These are phyloP conservation scores for Sarcophaga peregrina DNA, from an alignment of 1,140 invertebrate species.

Conservation along the genomic window DNA sequence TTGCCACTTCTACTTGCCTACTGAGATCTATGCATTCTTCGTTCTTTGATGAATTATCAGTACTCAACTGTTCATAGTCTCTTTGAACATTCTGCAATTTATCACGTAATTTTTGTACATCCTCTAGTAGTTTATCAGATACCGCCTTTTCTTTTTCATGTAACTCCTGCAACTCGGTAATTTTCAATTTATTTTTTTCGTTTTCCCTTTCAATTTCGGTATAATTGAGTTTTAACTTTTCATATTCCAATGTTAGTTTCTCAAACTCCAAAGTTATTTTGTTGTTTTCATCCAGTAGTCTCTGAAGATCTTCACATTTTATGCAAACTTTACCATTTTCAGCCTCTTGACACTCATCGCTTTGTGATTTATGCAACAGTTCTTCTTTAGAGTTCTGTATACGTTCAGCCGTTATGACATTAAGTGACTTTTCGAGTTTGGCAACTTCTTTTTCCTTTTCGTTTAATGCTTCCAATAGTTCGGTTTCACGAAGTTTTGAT, in stretches of 20 bases:
- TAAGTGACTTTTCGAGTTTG: conserved; percentile 46
- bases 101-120: conserved; percentile 46
- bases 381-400: conserved; percentile 52
- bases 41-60: conserved; percentile 46
- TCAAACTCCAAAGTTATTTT: conserved; percentile 40
- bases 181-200: neutral
- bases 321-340: conserved; percentile 46
- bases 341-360: neutral
- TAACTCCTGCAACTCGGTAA: conserved; percentile 20
- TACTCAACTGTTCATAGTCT: conserved; percentile 45
- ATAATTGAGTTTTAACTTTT: conserved; percentile 34
- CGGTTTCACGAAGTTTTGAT: conserved; percentile 56
- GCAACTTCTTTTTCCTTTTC: conserved; percentile 53
- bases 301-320: conserved; percentile 53
- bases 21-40: conserved; percentile 48
- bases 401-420: conserved; percentile 44
- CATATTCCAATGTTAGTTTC: conserved; percentile 34
- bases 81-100: conserved; percentile 51
- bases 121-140: conserved; percentile 49
- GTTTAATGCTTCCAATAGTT: conserved; percentile 52
- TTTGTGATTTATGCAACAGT: conserved; percentile 44
- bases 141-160: conserved; percentile 37
- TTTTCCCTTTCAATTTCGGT: conserved; percentile 16
- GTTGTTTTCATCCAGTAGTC: conserved; percentile 47
- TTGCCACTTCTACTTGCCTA: conserved; percentile 44